Evolutionary conservation across 2,797 vertebrate genomes (phyloP).

Genomic region (Neostethus bicornis): DNA sequence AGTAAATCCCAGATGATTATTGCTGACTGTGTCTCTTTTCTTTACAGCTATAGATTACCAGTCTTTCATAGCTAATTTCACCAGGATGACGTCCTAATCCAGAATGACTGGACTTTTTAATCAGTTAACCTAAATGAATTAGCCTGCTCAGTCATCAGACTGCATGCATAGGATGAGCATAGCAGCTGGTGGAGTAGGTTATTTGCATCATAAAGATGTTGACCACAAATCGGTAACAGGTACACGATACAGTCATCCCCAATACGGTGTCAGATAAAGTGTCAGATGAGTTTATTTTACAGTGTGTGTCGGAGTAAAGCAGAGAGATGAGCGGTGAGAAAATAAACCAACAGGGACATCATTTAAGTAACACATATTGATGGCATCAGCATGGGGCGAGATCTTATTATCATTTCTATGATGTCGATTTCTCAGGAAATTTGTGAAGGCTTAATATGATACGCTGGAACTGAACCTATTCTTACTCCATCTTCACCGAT

Average conservation of each 20-base stretch:
- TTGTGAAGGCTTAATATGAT: constrained; percentile 31
- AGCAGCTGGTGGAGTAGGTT: neutral
- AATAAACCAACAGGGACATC: constrained; percentile 1
- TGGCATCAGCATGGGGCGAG: constrained; percentile 15
- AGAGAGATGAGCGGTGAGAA: neutral
- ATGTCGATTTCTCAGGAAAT: constrained; percentile 36
- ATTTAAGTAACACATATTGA: constrained; percentile 22
- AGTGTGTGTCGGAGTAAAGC: neutral
- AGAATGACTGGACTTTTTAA: neutral
- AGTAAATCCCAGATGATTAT: neutral
- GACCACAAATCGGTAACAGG: neutral
- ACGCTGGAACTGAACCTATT: constrained; percentile 36
- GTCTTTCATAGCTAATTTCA: neutral
- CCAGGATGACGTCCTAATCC: neutral
- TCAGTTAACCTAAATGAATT: neutral
- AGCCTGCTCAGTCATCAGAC: neutral
- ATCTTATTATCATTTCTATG: constrained; percentile 41
- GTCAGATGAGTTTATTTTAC: neutral
- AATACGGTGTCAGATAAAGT: constrained; percentile 2
- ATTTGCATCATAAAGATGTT: constrained; percentile 4
- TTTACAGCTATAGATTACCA: neutral
- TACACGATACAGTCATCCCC: constrained; percentile 1
- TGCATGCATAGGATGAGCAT: neutral
- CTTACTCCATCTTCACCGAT: constrained; percentile 28
- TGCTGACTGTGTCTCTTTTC: neutral